Percentiles rank a stretch among this genome's conserved stretches.
Conservation (phyloP, 2,797 vertebrate species). For the Cuculus canorus region DNA sequence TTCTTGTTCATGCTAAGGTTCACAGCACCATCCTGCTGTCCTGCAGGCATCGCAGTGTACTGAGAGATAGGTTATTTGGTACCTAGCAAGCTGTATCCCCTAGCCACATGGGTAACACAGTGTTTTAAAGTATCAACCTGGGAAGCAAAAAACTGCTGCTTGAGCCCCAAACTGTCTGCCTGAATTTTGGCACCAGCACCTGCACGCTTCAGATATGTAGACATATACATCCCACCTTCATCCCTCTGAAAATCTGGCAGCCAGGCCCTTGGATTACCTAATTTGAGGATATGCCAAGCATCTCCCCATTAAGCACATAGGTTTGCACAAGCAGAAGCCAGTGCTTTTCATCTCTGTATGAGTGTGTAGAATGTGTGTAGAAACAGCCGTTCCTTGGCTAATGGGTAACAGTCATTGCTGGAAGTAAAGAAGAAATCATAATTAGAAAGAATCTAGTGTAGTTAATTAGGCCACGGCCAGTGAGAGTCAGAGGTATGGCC, state of each 20-base stretch:
- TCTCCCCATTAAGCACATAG: neutral
- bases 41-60: neutral
- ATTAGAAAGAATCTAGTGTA: neutral
- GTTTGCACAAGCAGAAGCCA: neutral
- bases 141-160: neutral
- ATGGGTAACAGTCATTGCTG: neutral
- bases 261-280: neutral
- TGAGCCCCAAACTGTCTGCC: neutral
- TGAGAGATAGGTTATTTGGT: neutral
- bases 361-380: neutral
- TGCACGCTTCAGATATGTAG: neutral
- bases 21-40: neutral
- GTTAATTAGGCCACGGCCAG: neutral
- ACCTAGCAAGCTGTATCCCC: neutral
- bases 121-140: neutral
- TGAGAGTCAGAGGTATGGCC: neutral
- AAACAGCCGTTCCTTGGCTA: neutral
- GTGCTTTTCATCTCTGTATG: neutral
- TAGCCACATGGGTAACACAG: neutral
- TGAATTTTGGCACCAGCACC: neutral
- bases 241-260: neutral
- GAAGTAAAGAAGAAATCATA: neutral
- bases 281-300: neutral
- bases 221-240: rapidly evolving
- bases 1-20: neutral